phyloP scores from a whole-genome alignment of 2,797 vertebrate genomes.

The Cirrhinus mrigala region DNA sequence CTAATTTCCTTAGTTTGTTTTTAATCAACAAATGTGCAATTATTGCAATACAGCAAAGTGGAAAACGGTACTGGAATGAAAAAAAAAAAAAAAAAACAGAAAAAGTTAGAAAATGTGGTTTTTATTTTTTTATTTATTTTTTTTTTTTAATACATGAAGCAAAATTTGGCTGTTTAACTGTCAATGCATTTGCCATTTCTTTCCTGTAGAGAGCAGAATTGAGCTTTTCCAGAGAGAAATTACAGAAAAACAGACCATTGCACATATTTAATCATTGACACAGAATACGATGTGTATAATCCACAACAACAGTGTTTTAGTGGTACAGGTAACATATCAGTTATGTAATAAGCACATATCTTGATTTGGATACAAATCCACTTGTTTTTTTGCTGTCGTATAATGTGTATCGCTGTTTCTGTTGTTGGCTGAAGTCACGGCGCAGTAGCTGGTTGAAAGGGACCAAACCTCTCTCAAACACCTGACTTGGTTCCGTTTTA shows the following conservation, averaged over 20 bases:
- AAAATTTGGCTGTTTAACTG: background rate
- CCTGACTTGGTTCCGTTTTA: conserved; percentile 99
- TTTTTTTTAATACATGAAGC: background rate
- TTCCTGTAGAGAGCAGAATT: conserved; percentile 53
- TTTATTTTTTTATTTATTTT: no score
- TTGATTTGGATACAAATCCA: background rate
- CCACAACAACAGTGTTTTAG: background rate
- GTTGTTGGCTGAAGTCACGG: conserved; percentile 82
- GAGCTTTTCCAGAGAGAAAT: conserved; percentile 15
- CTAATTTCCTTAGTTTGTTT: background rate
- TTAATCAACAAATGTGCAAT: background rate
- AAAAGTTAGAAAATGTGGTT: background rate
- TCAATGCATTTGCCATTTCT: background rate
- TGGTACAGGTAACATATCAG: background rate
- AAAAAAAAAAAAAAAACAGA: background rate
- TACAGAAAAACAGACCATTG: background rate
- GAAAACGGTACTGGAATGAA: background rate
- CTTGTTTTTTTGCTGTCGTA: background rate
- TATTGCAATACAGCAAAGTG: background rate
- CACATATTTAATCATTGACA: background rate
- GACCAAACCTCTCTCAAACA: conserved; percentile 99
- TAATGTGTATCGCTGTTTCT: background rate
- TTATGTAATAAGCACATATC: background rate
- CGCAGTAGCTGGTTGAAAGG: conserved; percentile 99
- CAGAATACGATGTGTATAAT: background rate